Conservation (phyloP, 35 echinoderm and acorn worm species). For the Hemicentrotus pulcherrimus region DNA sequence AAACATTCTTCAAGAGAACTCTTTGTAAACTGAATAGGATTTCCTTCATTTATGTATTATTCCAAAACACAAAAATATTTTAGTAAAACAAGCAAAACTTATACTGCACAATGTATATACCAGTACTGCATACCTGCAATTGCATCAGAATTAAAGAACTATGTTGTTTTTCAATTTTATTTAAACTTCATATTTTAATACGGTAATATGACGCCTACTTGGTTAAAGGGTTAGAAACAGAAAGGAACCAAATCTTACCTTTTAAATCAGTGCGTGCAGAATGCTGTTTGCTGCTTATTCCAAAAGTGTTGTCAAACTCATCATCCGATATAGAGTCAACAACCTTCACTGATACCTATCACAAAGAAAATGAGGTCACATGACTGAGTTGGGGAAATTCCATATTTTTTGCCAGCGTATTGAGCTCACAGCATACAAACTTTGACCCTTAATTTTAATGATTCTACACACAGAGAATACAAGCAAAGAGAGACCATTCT, state of each 20-base stretch:
- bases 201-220: too few species aligned
- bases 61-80: too few species aligned
- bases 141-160: too few species aligned
- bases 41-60: too few species aligned
- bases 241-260: not conserved
- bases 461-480: not conserved
- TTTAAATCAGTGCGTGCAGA: not conserved
- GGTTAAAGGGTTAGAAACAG: too few species aligned
- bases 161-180: too few species aligned
- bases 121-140: too few species aligned
- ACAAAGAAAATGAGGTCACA: not conserved
- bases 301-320: not conserved
- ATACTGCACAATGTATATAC: too few species aligned
- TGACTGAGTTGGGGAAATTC: not conserved
- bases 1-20: too few species aligned
- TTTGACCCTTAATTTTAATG: not conserved
- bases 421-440: not conserved
- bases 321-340: not conserved
- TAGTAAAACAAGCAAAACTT: not conserved
- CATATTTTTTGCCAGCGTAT: not conserved
- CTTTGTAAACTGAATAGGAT: too few species aligned
- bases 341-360: not conserved
- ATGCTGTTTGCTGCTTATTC: not conserved
- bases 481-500: not conserved
- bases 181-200: too few species aligned